phyloP scores from a whole-genome alignment of 2,113 vertebrate genomes.

The Cygnus buccinator region DNA sequence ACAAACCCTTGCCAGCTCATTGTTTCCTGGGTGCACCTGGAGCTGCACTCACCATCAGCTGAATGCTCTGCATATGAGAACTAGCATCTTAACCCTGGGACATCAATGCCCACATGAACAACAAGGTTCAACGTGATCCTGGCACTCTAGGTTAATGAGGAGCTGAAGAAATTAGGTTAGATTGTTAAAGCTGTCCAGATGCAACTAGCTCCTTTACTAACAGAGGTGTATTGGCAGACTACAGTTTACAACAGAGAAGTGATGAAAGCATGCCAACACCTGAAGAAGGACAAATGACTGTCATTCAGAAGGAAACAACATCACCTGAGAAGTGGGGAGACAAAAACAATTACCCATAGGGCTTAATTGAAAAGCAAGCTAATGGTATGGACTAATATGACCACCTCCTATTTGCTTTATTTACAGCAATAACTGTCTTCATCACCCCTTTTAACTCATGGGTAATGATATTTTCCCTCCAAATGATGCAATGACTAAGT shows the following conservation, averaged over 20 bases:
- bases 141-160: background rate
- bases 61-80: background rate
- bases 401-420: background rate
- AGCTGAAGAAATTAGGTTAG: background rate
- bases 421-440: background rate
- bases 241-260: background rate
- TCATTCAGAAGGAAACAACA: background rate
- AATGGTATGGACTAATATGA: background rate
- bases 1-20: background rate
- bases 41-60: background rate
- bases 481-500: background rate
- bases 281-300: background rate
- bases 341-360: background rate
- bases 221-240: background rate
- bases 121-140: background rate
- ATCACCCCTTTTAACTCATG: background rate
- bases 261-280: background rate
- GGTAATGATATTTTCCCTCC: background rate
- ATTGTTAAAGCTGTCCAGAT: background rate
- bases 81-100: background rate
- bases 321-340: background rate
- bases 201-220: background rate
- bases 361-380: background rate
- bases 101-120: background rate
- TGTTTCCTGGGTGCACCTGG: background rate